phyloP scores from a whole-genome alignment of 2,113 vertebrate species.

The Pseudopipra pipra region DNA sequence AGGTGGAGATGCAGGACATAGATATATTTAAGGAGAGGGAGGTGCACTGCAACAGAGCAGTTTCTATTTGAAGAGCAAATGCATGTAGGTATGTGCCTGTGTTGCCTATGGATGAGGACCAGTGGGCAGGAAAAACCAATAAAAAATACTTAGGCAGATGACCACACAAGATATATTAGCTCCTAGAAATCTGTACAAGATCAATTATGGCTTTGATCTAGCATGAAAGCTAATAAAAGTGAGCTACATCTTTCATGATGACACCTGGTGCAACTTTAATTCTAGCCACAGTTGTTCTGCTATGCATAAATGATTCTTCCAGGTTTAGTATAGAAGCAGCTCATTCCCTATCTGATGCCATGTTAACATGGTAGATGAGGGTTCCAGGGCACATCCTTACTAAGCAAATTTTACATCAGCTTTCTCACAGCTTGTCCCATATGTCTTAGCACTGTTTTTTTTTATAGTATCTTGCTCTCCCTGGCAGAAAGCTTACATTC shows the following conservation, averaged over 20 bases:
- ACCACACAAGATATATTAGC: background rate
- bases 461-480: background rate
- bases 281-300: background rate
- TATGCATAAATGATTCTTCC: background rate
- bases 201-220: conserved; percentile 22
- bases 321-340: background rate
- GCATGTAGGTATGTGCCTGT: background rate
- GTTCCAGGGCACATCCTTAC: background rate
- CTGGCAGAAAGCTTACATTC: background rate
- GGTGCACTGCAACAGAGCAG: background rate
- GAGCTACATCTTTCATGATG: background rate
- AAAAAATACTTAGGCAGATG: background rate
- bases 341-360: background rate
- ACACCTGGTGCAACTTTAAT: background rate
- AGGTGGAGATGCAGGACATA: background rate
- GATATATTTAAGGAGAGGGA: background rate
- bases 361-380: background rate
- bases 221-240: background rate
- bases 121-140: background rate
- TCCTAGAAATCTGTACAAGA: background rate
- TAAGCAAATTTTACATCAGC: background rate
- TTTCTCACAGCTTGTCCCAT: background rate
- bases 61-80: background rate
- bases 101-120: background rate
- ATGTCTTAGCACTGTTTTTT: background rate